A percentile compares a stretch with the other conserved stretches of the same genome.
phyloP scores from a whole-genome alignment of 2,113 vertebrate species.

The Poeciliopsis turrubarensis region DNA sequence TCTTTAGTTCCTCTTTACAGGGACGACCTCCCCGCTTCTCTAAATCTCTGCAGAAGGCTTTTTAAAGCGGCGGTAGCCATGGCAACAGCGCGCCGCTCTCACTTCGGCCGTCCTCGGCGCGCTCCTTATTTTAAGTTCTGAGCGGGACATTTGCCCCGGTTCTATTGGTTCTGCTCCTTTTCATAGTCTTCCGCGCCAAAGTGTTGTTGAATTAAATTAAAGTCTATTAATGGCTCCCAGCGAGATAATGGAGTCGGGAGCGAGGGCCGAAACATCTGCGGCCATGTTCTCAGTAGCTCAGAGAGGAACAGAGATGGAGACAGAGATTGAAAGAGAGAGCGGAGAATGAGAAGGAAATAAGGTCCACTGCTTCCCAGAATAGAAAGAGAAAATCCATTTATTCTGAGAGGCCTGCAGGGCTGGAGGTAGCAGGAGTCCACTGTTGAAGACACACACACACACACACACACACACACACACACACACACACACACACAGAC shows the following conservation, averaged over 20 bases:
- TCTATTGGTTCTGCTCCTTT: slow-evolving; percentile 38
- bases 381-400: slow-evolving; percentile 76
- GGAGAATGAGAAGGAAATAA: slow-evolving; percentile 71
- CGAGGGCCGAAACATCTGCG: slow-evolving; percentile 53
- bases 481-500: slow-evolving; percentile 1
- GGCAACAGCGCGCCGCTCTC: slow-evolving; percentile 9
- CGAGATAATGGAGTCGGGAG: slow-evolving; percentile 44
- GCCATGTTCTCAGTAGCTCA: slow-evolving; percentile 46
- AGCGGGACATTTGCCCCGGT: slow-evolving; percentile 15
- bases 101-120: slow-evolving; percentile 1
- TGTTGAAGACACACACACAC: slow-evolving; percentile 27
- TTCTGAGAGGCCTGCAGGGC: slow-evolving; percentile 68
- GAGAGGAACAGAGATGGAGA: slow-evolving; percentile 65
- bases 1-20: not conserved
- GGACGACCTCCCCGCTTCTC: not conserved
- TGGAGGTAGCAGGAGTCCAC: slow-evolving; percentile 66
- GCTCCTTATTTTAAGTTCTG: slow-evolving; percentile 1
- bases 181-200: slow-evolving; percentile 42
- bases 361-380: slow-evolving; percentile 69
- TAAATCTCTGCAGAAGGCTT: not conserved
- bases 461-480: slow-evolving; percentile 13
- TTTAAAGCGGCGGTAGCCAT: slow-evolving; percentile 19
- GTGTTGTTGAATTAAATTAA: slow-evolving; percentile 59
- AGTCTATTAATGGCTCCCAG: slow-evolving; percentile 55
- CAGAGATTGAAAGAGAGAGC: slow-evolving; percentile 67